Conservation (phyloP, 2,888 invertebrate genomes). For the Himalopsyche tibetana region DNA sequence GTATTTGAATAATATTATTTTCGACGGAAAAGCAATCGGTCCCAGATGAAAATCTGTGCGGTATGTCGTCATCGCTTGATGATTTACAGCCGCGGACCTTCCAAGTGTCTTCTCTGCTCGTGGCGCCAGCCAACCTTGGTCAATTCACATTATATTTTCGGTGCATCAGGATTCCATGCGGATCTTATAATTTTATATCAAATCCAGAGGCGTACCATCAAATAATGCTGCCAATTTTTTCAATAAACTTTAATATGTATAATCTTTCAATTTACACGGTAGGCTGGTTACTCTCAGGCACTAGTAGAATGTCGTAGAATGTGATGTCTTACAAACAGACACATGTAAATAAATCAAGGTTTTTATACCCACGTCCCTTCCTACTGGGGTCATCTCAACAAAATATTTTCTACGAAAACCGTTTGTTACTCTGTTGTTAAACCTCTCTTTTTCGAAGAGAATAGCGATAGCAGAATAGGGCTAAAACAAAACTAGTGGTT, state of each 20-base stretch:
- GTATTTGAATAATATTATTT: constrained; percentile 7
- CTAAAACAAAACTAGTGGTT: no score
- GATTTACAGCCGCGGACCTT: constrained; percentile 9
- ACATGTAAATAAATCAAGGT: no score
- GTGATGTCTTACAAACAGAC: no score
- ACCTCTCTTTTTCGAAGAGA: no score
- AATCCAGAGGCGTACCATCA: not conserved
- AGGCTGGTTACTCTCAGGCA: no score
- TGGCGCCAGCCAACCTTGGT: constrained; percentile 37
- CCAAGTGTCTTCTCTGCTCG: not conserved
- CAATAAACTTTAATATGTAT: not conserved
- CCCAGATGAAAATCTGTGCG: constrained; percentile 11
- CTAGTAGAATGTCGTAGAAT: no score
- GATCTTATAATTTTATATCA: constrained; percentile 8
- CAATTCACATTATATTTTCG: constrained; percentile 13
- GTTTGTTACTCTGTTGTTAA: no score
- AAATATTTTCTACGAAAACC: no score
- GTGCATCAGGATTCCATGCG: not conserved
- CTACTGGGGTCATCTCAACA: no score
- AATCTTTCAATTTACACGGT: not conserved
- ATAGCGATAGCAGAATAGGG: no score
- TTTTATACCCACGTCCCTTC: no score
- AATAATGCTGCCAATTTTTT: not conserved
- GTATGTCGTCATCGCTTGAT: not conserved
- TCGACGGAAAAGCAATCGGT: not conserved